Evolutionary conservation across 2,888 invertebrate genomes (phyloP), one percentile per base, ranked within the genome.

Genomic region (Tinea trinotella): DNA sequence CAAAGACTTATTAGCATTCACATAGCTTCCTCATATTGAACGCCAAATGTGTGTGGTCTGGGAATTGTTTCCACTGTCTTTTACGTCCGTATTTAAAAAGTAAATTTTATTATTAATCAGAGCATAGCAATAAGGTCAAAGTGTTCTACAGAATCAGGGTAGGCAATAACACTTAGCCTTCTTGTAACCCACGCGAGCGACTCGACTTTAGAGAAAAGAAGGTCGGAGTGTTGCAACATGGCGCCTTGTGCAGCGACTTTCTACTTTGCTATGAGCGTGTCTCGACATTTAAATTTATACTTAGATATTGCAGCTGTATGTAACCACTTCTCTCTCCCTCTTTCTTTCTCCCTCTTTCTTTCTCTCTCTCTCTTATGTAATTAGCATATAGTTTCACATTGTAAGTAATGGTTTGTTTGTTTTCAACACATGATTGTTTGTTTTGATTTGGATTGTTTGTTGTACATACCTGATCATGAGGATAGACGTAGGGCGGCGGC

Each of bases 391-490:
- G 15, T 34, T 20, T 13, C 24, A 24, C 20, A 22, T 50, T 22
- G 12, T 50, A 20, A 40, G 40, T 5, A 7, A 9, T 24, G 5
- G 24, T 13, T 40, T 40, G 40, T 40, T 24, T 46, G 30, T 59
- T 34, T 57, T 59, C 20, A 57, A 64, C n/a, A n/a, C 4, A 7
- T 24, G 3, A 19, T 13, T 15, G n/a, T 19, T 44, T 46, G 12
- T 40, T 40, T 40, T 15, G 2, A 35, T 44, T 17, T 44, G 44
- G 4, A 6, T 49, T 35, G 1, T 1, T 17, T 40, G 35, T 19
- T 48, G 52, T 68, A 87, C 90, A 85, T 84, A 94, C 94, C 92
- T 93, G 93, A 88, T 93, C 93, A 78, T 91, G 92, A 73, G 82
- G 75, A 84, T 86, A 92, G 91, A 92, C 88, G 86, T 91, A 92